Conservation (phyloP, 2,113 vertebrate genomes). For the Brachypteracias leptosomus region DNA sequence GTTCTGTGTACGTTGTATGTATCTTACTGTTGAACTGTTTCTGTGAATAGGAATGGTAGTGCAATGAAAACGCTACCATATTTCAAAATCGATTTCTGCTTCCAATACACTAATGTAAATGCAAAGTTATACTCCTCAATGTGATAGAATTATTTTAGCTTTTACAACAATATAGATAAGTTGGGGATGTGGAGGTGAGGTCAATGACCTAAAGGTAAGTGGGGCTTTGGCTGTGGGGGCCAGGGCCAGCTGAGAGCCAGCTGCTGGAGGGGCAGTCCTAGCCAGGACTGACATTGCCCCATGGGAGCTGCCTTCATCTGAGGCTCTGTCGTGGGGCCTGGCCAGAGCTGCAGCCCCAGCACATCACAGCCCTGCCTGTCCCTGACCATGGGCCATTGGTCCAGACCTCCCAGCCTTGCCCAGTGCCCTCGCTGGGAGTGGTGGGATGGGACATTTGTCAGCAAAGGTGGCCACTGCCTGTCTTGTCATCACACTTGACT, state of each 20-base stretch:
- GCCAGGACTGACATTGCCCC: background rate
- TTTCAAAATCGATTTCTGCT: background rate
- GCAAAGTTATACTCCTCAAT: background rate
- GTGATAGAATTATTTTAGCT: background rate
- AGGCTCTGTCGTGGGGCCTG: background rate
- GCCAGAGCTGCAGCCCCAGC: background rate
- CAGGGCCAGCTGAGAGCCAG: background rate
- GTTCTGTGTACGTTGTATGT: background rate
- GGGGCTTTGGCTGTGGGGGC: background rate
- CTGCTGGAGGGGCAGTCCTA: background rate
- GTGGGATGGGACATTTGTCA: rapidly evolving
- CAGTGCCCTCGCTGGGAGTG: rapidly evolving
- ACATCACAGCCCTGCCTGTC: background rate
- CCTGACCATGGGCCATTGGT: background rate
- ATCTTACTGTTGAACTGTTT: background rate
- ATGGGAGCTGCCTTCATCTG: background rate
- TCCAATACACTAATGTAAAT: background rate
- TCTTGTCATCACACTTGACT: rapidly evolving
- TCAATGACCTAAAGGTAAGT: background rate
- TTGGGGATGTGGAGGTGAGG: background rate
- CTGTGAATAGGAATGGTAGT: background rate
- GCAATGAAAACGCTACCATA: background rate
- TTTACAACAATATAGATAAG: background rate
- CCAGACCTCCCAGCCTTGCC: rapidly evolving
- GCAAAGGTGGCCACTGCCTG: background rate